Conservation (phyloP, 2,113 vertebrate genomes). For the Capricornis sumatraensis region DNA sequence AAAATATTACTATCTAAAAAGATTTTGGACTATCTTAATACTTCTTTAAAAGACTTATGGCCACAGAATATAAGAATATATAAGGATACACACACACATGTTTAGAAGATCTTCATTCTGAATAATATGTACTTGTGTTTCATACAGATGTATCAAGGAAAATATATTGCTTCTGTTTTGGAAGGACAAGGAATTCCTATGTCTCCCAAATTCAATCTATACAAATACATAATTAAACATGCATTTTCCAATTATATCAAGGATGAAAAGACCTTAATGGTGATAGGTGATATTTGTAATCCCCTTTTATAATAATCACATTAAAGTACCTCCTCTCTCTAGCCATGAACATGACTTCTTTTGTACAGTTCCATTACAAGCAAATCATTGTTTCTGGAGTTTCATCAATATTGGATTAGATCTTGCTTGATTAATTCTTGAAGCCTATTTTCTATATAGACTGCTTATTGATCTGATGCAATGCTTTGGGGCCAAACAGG, state of each 20-base stretch:
- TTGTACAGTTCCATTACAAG: background rate
- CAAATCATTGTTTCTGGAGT: background rate
- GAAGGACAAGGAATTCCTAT: background rate
- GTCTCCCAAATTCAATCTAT: background rate
- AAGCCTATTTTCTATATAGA: background rate
- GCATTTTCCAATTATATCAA: background rate
- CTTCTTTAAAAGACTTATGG: background rate
- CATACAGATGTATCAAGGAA: background rate
- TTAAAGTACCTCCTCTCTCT: background rate
- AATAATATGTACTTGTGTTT: background rate
- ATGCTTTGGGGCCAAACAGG: background rate
- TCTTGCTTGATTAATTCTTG: background rate
- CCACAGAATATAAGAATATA: background rate
- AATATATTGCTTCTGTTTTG: background rate
- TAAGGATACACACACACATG: background rate
- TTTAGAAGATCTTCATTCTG: background rate
- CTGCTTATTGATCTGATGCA: background rate
- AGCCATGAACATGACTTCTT: background rate
- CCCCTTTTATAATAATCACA: background rate
- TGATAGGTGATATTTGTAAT: background rate
- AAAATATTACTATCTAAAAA: background rate
- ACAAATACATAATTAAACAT: background rate
- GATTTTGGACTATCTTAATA: background rate
- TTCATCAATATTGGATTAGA: background rate
- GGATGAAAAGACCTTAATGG: background rate